Conservation (phyloP, 2,113 vertebrate species). For the Macquaria australasica region DNA sequence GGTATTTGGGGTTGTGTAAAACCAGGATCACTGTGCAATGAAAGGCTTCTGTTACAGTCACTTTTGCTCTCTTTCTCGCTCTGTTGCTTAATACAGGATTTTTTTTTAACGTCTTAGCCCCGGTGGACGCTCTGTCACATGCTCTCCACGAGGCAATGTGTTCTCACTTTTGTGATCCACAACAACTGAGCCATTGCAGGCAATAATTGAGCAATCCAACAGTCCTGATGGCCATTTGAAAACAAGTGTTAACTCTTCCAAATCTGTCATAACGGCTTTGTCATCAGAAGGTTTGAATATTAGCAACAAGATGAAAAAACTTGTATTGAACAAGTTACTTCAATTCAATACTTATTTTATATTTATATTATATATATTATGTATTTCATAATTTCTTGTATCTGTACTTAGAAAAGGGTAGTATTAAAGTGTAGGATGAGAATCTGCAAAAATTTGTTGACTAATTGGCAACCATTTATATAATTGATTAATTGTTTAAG, state of each 20-base stretch:
- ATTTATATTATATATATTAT: not conserved
- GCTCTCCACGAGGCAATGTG: slow-evolving; percentile 32
- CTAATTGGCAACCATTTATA: too few relatives aligned
- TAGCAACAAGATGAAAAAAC: not conserved
- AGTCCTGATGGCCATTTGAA: not conserved
- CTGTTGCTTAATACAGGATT: not conserved
- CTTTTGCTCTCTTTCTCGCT: not conserved
- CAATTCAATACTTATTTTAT: not conserved
- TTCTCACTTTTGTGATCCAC: slow-evolving; percentile 36
- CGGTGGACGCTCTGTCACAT: slow-evolving; percentile 46
- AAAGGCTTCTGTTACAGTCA: not conserved
- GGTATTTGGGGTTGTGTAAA: slow-evolving; percentile 13
- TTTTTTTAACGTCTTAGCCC: slow-evolving; percentile 22
- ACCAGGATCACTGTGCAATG: not conserved
- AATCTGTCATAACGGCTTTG: not conserved
- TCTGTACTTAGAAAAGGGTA: not conserved
- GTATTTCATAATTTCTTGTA: not conserved
- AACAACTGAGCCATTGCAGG: slow-evolving; percentile 10
- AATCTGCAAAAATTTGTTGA: too few relatives aligned
- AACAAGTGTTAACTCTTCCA: not conserved
- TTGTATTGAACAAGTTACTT: not conserved
- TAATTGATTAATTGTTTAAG: too few relatives aligned
- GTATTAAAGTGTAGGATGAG: not conserved
- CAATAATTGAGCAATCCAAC: slow-evolving; percentile 32
- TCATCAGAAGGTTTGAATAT: not conserved